A percentile compares a stretch with the other conserved stretches of the same genome.
Conservation (phyloP, 2,888 invertebrate genomes). For the Erannis defoliaria region DNA sequence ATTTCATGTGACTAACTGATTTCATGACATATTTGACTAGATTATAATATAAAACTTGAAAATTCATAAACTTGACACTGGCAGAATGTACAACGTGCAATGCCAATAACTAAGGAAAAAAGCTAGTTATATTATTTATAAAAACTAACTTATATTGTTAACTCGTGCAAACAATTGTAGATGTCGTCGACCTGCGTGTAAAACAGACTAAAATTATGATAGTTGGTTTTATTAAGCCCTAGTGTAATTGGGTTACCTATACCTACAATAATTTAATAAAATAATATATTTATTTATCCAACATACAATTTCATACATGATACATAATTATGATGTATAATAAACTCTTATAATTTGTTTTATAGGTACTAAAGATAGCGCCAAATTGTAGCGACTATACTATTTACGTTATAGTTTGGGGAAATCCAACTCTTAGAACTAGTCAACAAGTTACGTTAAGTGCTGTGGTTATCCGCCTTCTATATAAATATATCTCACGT, state of each 20-base stretch:
- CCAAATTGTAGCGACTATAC: neutral
- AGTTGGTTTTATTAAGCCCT: neutral
- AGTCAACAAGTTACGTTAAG: neutral
- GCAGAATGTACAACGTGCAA: too few species aligned
- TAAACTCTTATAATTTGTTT: too few species aligned
- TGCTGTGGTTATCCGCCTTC: neutral
- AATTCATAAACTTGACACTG: too few species aligned
- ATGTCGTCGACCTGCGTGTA: constrained; percentile 16
- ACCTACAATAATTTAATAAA: too few species aligned
- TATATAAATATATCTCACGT: neutral
- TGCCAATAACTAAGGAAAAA: too few species aligned
- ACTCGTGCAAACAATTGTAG: constrained; percentile 4
- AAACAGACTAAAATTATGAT: neutral
- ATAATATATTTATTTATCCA: too few species aligned
- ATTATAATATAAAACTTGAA: too few species aligned
- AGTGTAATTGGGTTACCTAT: neutral
- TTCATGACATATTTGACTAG: too few species aligned
- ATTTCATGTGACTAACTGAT: too few species aligned
- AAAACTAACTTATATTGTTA: neutral
- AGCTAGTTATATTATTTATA: neutral
- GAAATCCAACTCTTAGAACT: neutral
- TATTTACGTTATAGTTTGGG: constrained; percentile 4
- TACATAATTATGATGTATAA: too few species aligned
- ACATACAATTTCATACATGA: too few species aligned
- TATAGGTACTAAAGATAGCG: neutral